Conservation (phyloP, 2,888 invertebrate species). For the Cyclophora punctaria region DNA sequence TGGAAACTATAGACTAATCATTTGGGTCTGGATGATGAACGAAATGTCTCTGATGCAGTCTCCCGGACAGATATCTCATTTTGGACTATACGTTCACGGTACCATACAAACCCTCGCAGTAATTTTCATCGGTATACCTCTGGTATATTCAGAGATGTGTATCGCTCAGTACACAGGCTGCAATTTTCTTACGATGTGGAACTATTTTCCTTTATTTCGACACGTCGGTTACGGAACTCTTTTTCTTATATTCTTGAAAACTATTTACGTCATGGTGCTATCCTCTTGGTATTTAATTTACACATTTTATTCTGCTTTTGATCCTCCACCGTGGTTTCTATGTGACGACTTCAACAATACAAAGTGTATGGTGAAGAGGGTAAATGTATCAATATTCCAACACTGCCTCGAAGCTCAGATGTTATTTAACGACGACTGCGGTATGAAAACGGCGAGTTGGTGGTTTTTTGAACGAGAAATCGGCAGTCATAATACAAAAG, state of each 20-base stretch:
- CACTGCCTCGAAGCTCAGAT: conserved; percentile 54
- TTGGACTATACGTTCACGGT: conserved; percentile 42
- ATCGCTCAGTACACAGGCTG: conserved; percentile 58
- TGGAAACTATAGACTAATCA: conserved; percentile 41
- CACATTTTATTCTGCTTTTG: conserved; percentile 42
- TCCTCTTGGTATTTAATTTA: conserved; percentile 55
- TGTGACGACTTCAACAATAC: conserved; percentile 43
- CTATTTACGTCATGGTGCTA: conserved; percentile 40
- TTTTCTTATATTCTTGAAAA: conserved; percentile 43
- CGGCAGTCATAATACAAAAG: conserved; percentile 36
- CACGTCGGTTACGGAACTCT: conserved; percentile 46
- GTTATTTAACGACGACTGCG: conserved; percentile 51
- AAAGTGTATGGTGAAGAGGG: conserved; percentile 58
- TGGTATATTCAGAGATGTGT: conserved; percentile 60
- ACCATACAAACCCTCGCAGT: conserved; percentile 33
- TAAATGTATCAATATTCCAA: conserved; percentile 55
- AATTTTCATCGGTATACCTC: conserved; percentile 54
- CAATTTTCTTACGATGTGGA: conserved; percentile 48
- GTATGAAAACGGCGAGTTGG: conserved; percentile 54
- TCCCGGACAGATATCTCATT: conserved; percentile 44
- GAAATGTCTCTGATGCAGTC: conserved; percentile 41
- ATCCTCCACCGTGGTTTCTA: conserved; percentile 55
- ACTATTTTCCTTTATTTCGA: conserved; percentile 53
- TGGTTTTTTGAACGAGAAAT: conserved; percentile 56
- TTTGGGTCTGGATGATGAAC: conserved; percentile 60